Evolutionary conservation across 53 echinoderm and acorn worm species (phyloP), one percentile per base, ranked within the genome.

Genomic region (Crossaster papposus): DNA sequence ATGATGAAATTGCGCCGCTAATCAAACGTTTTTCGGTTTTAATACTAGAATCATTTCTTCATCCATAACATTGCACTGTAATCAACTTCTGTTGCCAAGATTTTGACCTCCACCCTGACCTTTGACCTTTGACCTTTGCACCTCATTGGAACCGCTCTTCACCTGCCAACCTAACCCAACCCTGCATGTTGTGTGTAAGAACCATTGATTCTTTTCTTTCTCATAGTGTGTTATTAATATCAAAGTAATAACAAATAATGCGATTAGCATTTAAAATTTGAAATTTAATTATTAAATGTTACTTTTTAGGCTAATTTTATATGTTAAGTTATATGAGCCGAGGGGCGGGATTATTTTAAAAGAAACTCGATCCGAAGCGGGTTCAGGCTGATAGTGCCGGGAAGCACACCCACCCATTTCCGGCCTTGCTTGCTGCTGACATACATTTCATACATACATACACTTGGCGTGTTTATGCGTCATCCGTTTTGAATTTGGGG

Each of bases 121-220:
- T 70, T 84, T n/a, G n/a, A n/a, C n/a, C n/a, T n/a, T n/a, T 84
- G 37, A 84, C 54, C 51, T 84, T 50, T 84, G 84, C 84, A 84
- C 71, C 70, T 71, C 38, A 52, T 78, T 51, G 79, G 79, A 44
- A 78, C 79, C 52, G 51, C 35, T 36, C 75, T 36, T 33, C 75
- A 74, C 75, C 36, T 35, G 75, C 35, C 36, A 74, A 74, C n/a
- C n/a, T n/a, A n/a, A n/a, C 75, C 75, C 33, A 33, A 28, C 52
- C 79, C 51, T 78, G 79, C 79, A 78, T 78, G 79, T 28, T 78
- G 51, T n/a, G n/a, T n/a, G n/a, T 78, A 78, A 78, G 79, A 58
- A 20, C 79, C 6, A 50, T 78, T 51, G 1, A 74, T 74, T 74
- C 36, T 33, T 74, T 10, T 36, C 36, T 22, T 74, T 36, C 36